Evolutionary conservation across 2,797 vertebrate genomes (phyloP).

Genomic region (Adrianichthys oophorus): DNA sequence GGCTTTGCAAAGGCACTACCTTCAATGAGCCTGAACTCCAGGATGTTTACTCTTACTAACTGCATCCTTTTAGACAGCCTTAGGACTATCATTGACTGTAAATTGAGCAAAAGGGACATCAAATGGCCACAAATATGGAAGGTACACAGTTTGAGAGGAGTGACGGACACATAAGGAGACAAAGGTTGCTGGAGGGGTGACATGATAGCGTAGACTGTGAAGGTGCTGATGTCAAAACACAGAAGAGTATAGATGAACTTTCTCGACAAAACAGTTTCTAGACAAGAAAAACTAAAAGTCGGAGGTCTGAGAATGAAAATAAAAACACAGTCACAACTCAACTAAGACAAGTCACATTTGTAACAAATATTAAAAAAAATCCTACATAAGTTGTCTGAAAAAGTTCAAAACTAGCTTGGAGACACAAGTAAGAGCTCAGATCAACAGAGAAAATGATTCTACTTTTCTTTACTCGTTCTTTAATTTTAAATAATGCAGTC

Average conservation of each 20-base stretch:
- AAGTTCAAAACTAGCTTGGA: too few relatives aligned
- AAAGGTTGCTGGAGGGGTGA: conserved; percentile 56
- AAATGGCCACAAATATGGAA: conserved; percentile 68
- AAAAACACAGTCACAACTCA: conserved; percentile 29
- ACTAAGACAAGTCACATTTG: conserved; percentile 43
- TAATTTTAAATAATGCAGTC: too few relatives aligned
- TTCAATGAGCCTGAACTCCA: not conserved
- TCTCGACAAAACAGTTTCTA: conserved; percentile 36
- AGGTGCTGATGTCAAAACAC: conserved; percentile 60
- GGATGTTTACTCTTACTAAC: conserved; percentile 45
- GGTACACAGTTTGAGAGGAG: conserved; percentile 47
- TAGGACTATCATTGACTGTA: conserved; percentile 15
- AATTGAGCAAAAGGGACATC: conserved; percentile 57
- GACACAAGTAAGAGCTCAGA: too few relatives aligned
- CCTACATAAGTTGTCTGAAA: too few relatives aligned
- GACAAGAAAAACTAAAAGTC: conserved; percentile 25
- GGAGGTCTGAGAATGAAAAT: conserved; percentile 33
- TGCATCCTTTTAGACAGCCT: conserved; percentile 59
- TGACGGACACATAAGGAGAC: conserved; percentile 63
- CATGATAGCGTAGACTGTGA: conserved; percentile 46
- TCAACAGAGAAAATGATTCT: too few relatives aligned
- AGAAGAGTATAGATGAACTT: conserved; percentile 58
- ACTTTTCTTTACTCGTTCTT: too few relatives aligned
- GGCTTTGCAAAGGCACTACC: too few relatives aligned
- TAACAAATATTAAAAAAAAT: too few relatives aligned